A percentile compares a stretch with the other conserved stretches of the same genome.
These are phyloP conservation scores for Mythimna ferrago DNA, from an alignment of 2,888 invertebrate species.

Conservation along the genomic window DNA sequence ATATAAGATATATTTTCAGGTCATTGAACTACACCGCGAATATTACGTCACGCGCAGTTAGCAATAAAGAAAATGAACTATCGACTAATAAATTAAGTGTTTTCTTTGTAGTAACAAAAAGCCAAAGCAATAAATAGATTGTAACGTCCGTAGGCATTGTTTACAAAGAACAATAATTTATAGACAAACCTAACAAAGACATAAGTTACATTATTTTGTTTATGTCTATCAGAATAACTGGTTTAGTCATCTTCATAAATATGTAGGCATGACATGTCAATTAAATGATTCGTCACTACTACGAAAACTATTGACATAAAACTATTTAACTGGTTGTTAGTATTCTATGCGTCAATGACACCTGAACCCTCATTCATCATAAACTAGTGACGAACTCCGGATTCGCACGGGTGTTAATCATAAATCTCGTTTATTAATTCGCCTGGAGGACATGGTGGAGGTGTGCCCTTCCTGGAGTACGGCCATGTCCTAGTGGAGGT, in stretches of 20 bases:
- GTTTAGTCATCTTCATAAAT: neutral
- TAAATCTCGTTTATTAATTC: too few species aligned
- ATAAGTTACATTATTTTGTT: conserved; percentile 42
- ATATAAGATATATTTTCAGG: conserved; percentile 13
- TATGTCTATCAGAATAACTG: conserved; percentile 11
- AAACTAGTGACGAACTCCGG: too few species aligned
- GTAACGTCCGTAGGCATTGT: conserved; percentile 21
- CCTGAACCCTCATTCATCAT: too few species aligned
- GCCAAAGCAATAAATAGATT: conserved; percentile 39
- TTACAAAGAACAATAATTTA: conserved; percentile 27
- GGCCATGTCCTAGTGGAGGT: too few species aligned
- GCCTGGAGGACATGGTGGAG: too few species aligned
- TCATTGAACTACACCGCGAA: conserved; percentile 36
- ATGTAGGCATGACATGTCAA: neutral
- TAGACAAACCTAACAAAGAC: conserved; percentile 20
- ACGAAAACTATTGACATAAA: neutral
- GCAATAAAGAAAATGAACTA: conserved; percentile 48
- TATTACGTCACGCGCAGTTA: conserved; percentile 29
- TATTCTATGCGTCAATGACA: too few species aligned
- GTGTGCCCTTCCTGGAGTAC: too few species aligned
- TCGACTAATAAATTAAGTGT: conserved; percentile 27
- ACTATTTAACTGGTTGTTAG: too few species aligned
- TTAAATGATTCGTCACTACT: neutral
- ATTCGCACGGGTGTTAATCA: too few species aligned
- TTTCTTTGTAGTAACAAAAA: conserved; percentile 32